phyloP scores from a whole-genome alignment of 2,113 vertebrate genomes.

The Dipodomys spectabilis region DNA sequence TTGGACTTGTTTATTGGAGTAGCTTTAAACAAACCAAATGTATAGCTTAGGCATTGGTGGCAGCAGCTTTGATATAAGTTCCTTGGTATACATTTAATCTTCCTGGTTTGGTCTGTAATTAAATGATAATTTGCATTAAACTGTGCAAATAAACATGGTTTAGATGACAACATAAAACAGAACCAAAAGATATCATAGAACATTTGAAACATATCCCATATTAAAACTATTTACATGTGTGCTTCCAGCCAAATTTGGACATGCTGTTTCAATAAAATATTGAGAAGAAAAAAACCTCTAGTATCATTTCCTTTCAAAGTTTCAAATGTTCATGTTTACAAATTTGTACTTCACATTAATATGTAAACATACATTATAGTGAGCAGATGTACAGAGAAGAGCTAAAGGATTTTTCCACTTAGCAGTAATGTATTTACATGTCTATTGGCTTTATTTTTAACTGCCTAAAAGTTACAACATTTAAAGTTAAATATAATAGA shows the following conservation, averaged over 20 bases:
- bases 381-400: constrained; percentile 79
- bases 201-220: constrained; percentile 82
- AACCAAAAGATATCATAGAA: constrained; percentile 82
- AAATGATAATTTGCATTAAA: constrained; percentile 87
- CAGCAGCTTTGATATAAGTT: constrained; percentile 61
- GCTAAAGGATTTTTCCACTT: constrained; percentile 60
- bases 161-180: constrained; percentile 78
- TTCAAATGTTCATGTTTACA: constrained; percentile 87
- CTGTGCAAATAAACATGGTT: constrained; percentile 83
- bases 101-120: constrained; percentile 82
- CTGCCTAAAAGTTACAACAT: not conserved
- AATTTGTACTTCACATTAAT: constrained; percentile 88
- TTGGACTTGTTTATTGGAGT: constrained; percentile 56
- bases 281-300: constrained; percentile 75
- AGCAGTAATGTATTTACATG: constrained; percentile 32
- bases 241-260: constrained; percentile 68
- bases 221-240: constrained; percentile 77
- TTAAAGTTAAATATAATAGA: constrained; percentile 53
- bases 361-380: constrained; percentile 84
- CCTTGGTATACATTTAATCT: constrained; percentile 78
- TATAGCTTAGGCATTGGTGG: constrained; percentile 17
- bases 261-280: constrained; percentile 87
- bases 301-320: constrained; percentile 80
- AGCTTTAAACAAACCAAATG: constrained; percentile 76
- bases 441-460: constrained; percentile 65